Base-by-base conservation (phyloP, 2,888 invertebrate species). In the Drosophila tripunctata region DNA sequence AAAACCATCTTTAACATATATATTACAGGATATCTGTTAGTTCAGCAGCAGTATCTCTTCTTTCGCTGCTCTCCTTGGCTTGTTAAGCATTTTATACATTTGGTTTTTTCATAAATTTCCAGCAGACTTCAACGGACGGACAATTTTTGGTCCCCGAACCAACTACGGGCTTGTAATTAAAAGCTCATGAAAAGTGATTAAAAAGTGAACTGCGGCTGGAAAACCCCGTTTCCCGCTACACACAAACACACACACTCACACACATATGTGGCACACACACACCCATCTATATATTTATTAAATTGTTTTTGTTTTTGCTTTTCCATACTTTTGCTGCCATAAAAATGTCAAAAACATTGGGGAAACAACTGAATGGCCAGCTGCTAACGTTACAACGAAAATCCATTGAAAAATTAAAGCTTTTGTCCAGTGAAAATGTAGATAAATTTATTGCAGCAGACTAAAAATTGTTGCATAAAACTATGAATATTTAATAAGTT, bases 161-260 rank as follows among this genome's bases (percentile, higher is more conserved):
- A 44, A 54, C 73, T 57, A 48, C 50, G 60, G 65, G 52, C 75
- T 67, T 86, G 80, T 81, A 81, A 81, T 81, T 81, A 81, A 81
- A 81, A 81, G 80, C 87, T 83, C 87, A 81, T 81, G 80, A 81
- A 81, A 81, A 86, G 80, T 87, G 80, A 86, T 81, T 81, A 81
- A 81, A 86, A 81, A 86, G 84, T 86, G 87, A 80, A 80, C 80
- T 86, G 87, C 62, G 87, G 87, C 80, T 51, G 33, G 12, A 5
- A 38, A 48, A 12, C 45, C 51, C 58, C 75, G 63, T 60, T 33
- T 45, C 21, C 22, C 31, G 36, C 27, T 41, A 12, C 19, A 52
- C 10, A 10, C 27, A 27, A n/a, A 6, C 52, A 56, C 54, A 57
- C 36, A 57, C 58, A 58, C 44, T 33, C 31, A 43, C 58, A 43